A percentile compares a stretch with the other conserved stretches of the same genome.
phyloP scores from a whole-genome alignment of 2,113 vertebrate species.

The Cyanistes caeruleus region DNA sequence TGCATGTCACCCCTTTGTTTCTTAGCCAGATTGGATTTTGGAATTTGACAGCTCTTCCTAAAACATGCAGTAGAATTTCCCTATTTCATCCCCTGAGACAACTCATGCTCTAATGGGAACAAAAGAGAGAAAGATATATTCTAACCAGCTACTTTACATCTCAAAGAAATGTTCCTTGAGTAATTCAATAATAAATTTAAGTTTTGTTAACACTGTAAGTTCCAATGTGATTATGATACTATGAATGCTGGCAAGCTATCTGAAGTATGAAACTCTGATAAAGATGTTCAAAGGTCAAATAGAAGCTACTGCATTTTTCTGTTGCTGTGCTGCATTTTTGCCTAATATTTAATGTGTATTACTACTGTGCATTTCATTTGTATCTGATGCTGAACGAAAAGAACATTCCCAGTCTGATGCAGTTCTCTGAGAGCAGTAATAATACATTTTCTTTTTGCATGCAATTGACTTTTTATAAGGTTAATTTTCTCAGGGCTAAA shows the following conservation, averaged over 20 bases:
- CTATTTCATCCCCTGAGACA: background rate
- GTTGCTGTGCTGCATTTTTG: background rate
- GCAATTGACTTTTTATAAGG: slow-evolving; percentile 5
- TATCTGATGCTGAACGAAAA: background rate
- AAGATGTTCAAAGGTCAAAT: background rate
- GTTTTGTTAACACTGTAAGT: background rate
- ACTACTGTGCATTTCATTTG: background rate
- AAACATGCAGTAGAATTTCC: background rate
- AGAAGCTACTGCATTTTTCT: background rate
- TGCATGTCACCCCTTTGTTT: background rate
- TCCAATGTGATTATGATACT: background rate
- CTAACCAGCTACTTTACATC: background rate
- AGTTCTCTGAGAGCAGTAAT: background rate
- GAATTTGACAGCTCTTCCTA: background rate
- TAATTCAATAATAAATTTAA: slow-evolving; percentile 10
- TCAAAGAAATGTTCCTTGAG: background rate
- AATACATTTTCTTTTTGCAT: background rate
- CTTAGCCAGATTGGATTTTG: background rate
- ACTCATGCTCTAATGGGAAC: background rate
- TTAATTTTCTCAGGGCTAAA: slow-evolving; percentile 33
- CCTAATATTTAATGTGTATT: background rate
- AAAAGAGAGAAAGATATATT: background rate
- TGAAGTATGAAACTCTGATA: background rate
- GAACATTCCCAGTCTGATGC: background rate
- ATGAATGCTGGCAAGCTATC: background rate